phyloP scores from a whole-genome alignment of 1,140 invertebrate genomes.

The Pseudomyrmex cubaensis region DNA sequence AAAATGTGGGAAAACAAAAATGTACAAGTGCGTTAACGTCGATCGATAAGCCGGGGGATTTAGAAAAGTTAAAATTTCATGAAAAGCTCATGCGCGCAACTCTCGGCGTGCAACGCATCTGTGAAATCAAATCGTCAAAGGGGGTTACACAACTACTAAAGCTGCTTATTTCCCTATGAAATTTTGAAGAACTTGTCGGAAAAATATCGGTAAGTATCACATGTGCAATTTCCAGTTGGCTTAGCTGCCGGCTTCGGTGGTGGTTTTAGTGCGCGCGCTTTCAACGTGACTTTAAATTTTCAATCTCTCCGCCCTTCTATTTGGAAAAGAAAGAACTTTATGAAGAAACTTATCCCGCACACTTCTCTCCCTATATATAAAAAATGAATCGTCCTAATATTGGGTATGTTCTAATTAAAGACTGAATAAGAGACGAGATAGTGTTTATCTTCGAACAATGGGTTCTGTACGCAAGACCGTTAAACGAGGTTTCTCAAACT shows the following conservation, averaged over 20 bases:
- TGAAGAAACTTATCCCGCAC: neutral
- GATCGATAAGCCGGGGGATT: neutral
- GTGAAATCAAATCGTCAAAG: neutral
- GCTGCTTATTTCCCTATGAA: slow-evolving; percentile 3
- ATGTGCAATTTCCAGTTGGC: neutral
- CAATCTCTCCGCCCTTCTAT: neutral
- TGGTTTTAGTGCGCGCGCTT: too few relatives aligned
- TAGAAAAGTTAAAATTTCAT: slow-evolving; percentile 17
- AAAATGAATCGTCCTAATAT: neutral
- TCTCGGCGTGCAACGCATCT: neutral
- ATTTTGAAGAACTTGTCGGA: neutral
- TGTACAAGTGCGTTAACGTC: neutral
- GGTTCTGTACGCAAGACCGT: neutral
- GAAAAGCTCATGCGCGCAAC: neutral
- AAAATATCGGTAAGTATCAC: slow-evolving; percentile 5
- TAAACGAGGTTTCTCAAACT: neutral
- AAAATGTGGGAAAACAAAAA: neutral
- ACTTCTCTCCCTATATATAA: neutral
- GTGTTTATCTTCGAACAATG: neutral
- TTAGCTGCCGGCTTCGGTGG: too few relatives aligned
- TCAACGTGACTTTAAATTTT: neutral
- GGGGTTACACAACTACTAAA: neutral
- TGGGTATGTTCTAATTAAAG: neutral
- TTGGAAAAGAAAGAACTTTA: neutral
- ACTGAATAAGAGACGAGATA: neutral